Base-by-base conservation (phyloP, 2,113 vertebrate species). In the Hassar affinis region DNA sequence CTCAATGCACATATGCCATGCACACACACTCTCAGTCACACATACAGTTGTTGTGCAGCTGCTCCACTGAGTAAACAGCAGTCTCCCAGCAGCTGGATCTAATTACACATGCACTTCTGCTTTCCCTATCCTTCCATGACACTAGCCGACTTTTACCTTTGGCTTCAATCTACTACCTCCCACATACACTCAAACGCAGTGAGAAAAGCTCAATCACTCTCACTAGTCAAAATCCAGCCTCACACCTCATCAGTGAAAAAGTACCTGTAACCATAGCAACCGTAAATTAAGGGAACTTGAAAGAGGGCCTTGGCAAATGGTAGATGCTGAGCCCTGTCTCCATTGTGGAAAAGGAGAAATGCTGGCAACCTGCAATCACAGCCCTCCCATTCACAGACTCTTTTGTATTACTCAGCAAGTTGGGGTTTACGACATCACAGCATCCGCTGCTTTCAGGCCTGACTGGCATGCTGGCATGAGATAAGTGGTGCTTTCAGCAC, bases 391-490 rank as follows among this genome's bases (percentile, higher is more conserved):
- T 93, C 91, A 93, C 87, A 85, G 85, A 89, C 90, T 92, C 89
- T 92, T 93, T 91, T 90, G 90, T 93, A 93, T 94, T 94, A 93
- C 93, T 93, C 93, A 93, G 93, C 93, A 93, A 91, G 92, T 94
- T 91, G 90, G 92, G 91, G 92, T 93, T 92, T 93, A 93, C 92
- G 91, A 90, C 92, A 93, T 93, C 91, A 92, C 90, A 90, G 92
- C 91, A 93, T 94, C 93, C 93, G 92, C 86, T 92, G 90, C 88
- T 93, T 93, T 94, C 91, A 93, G 89, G 79, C 84, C 88, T 91
- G 91, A 93, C 91, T 93, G 92, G 91, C 93, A 92, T 90, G 87
- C 92, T 93, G 92, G 92, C 93, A 93, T 91, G 89, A 92, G 92
- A 94, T 93, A 93, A 94, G 91, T 92, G 90, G 86, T 78, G 92